A percentile compares a stretch with the other conserved stretches of the same genome.
Conservation (phyloP, 2,113 vertebrate species). For the Gnathonemus echidnorhynchus region DNA sequence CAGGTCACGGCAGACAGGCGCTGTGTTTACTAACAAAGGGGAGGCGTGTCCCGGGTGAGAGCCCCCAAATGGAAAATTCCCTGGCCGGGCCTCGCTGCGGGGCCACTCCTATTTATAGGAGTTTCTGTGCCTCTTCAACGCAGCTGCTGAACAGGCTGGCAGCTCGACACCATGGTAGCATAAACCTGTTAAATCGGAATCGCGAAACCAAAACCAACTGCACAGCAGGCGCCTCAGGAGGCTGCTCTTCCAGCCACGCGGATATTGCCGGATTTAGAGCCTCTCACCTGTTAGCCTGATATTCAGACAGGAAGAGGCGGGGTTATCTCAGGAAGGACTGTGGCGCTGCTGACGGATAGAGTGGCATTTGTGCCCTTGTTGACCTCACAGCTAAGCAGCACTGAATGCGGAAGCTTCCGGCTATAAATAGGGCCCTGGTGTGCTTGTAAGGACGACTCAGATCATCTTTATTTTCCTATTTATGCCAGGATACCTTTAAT, state of each 20-base stretch:
- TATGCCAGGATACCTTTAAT: neutral
- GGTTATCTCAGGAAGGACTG: neutral
- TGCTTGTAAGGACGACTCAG: neutral
- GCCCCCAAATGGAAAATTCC: slow-evolving; percentile 63
- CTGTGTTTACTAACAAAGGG: slow-evolving; percentile 45
- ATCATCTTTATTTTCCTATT: neutral
- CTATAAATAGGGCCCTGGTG: neutral
- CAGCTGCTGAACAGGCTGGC: slow-evolving; percentile 7
- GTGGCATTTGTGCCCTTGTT: neutral
- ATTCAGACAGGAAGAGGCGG: neutral
- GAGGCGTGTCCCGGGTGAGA: slow-evolving; percentile 33
- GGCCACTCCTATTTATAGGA: slow-evolving; percentile 22
- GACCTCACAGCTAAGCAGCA: neutral
- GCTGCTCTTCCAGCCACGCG: neutral
- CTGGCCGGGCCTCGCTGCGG: slow-evolving; percentile 13
- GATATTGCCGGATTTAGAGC: neutral
- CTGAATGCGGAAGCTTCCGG: neutral
- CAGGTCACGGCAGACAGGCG: slow-evolving; percentile 45
- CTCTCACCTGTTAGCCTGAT: neutral
- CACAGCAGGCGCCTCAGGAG: neutral
- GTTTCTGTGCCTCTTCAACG: neutral
- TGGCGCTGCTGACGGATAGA: neutral
- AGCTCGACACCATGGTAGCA: neutral
- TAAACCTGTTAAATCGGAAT: neutral
- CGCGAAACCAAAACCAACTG: neutral